Evolutionary conservation across 2,888 invertebrate species (phyloP).

Genomic region (Netelia inedita): DNA sequence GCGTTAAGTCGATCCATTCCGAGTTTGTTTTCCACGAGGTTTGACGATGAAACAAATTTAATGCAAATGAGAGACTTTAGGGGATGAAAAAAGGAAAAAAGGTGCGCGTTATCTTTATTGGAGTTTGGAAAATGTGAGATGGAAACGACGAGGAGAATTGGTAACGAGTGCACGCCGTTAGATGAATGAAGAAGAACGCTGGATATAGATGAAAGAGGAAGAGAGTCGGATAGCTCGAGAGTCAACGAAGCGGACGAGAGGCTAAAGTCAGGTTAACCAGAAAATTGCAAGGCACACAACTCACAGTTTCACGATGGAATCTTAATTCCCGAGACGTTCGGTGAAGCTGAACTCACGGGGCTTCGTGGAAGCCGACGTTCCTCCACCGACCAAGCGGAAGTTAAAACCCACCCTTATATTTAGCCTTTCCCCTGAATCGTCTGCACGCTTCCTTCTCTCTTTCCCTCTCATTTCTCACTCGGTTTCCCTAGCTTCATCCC

Average conservation of each 20-base stretch:
- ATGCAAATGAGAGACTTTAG: too few relatives aligned
- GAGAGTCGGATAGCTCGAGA: conserved; percentile 47
- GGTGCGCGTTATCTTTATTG: conserved; percentile 37
- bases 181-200: conserved; percentile 68
- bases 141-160: conserved; percentile 41
- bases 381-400: conserved; percentile 48
- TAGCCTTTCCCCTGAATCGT: conserved; percentile 49
- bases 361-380: conserved; percentile 31
- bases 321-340: conserved; percentile 76
- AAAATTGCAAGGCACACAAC: conserved; percentile 81
- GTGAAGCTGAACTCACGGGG: conserved; percentile 54
- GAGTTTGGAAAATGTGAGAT: conserved; percentile 53
- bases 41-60: too few relatives aligned
- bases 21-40: too few relatives aligned
- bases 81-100: neutral
- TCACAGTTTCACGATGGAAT: conserved; percentile 78
- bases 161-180: conserved; percentile 11
- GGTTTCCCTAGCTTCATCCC: conserved; percentile 22
- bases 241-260: conserved; percentile 58
- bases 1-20: too few relatives aligned
- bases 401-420: conserved; percentile 61
- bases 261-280: conserved; percentile 77
- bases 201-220: conserved; percentile 45
- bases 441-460: conserved; percentile 14
- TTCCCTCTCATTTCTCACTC: conserved; percentile 1